Evolutionary conservation across 2,113 vertebrate species (phyloP).

Genomic region (Semnornis frantzii): DNA sequence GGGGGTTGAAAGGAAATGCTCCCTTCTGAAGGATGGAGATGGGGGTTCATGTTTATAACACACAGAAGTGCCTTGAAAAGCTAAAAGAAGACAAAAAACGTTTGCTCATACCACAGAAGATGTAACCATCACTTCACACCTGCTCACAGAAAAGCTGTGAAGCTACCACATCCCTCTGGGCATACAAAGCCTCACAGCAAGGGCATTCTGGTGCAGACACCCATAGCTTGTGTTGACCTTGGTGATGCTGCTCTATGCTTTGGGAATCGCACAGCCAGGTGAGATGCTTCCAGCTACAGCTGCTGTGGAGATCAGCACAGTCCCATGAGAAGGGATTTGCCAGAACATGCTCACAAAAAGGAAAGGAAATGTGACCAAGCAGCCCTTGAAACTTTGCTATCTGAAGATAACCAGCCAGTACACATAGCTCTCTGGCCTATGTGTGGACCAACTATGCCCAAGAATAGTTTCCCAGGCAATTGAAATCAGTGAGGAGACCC

Average conservation of each 20-base stretch:
- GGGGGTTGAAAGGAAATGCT: neutral
- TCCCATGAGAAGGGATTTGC: neutral
- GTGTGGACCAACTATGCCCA: neutral
- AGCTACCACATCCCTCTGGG: neutral
- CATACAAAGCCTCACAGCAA: fast-evolving
- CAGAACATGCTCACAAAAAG: neutral
- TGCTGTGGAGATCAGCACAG: neutral
- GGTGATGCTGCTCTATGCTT: neutral
- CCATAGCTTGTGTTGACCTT: neutral
- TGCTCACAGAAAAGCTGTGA: neutral
- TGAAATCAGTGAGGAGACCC: neutral
- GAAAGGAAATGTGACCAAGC: neutral
- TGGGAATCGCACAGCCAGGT: neutral
- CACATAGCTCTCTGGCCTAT: neutral
- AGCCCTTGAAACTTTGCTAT: neutral
- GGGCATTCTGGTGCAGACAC: neutral
- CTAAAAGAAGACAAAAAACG: neutral
- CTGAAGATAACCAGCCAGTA: fast-evolving
- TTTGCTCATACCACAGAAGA: neutral
- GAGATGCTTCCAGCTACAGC: neutral
- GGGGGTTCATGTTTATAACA: neutral
- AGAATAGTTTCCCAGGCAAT: neutral
- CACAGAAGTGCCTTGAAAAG: neutral
- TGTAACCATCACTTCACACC: neutral
- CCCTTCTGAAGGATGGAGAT: neutral